Conservation (phyloP, 2,113 vertebrate genomes). For the Delphinus delphis region DNA sequence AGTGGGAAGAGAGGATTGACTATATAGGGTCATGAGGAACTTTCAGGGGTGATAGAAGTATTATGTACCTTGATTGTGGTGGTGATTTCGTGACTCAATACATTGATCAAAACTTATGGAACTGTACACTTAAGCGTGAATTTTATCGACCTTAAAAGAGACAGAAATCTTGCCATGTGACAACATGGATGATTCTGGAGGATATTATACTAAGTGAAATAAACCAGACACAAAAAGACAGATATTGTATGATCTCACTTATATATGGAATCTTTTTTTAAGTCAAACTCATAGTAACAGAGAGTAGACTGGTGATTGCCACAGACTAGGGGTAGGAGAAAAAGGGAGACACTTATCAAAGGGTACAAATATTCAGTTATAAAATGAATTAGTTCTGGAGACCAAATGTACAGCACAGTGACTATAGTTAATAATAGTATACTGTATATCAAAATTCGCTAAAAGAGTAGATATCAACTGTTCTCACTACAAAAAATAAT, state of each 20-base stretch:
- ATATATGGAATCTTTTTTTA: background rate
- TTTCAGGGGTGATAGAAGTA: background rate
- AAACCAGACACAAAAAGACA: background rate
- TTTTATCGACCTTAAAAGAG: background rate
- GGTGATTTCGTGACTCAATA: background rate
- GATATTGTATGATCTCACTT: background rate
- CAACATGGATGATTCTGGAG: background rate
- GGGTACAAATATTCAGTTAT: background rate
- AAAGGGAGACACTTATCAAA: background rate
- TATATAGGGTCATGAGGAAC: background rate
- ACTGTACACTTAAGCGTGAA: background rate
- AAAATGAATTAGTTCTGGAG: background rate
- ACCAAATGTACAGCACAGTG: background rate
- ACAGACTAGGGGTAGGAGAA: background rate
- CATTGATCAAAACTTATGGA: background rate
- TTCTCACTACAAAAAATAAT: background rate
- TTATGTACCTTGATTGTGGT: background rate
- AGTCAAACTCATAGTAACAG: background rate
- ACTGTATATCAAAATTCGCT: background rate
- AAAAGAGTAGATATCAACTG: background rate
- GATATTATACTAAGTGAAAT: background rate
- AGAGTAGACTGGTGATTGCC: background rate
- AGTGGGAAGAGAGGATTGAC: background rate
- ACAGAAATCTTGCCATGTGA: background rate
- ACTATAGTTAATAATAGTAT: background rate